These are phyloP conservation scores for Melieria crassipennis DNA, from an alignment of 2,888 invertebrate species.

Conservation along the genomic window DNA sequence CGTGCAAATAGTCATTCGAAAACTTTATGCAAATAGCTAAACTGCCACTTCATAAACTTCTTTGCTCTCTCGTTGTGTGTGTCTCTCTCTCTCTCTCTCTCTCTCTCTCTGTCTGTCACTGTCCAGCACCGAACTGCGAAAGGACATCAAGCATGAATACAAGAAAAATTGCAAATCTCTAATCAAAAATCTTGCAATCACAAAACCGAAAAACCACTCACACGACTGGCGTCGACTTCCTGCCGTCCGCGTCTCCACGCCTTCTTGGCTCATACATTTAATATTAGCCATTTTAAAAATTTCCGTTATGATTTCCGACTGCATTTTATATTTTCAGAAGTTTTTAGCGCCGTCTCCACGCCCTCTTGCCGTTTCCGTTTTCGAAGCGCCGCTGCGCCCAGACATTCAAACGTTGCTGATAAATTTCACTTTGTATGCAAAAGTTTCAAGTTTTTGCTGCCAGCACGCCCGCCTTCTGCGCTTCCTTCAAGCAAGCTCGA, in stretches of 20 bases:
- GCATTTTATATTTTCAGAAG: constrained; percentile 39
- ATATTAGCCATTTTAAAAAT: constrained; percentile 49
- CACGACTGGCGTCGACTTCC: too few relatives aligned
- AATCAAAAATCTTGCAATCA: constrained; percentile 1
- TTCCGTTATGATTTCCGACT: constrained; percentile 55
- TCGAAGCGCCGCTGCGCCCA: not conserved
- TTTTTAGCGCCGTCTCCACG: constrained; percentile 19
- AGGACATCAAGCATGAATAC: too few relatives aligned
- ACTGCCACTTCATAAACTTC: constrained; percentile 26
- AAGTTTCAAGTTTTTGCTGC: constrained; percentile 34
- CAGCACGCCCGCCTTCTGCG: constrained; percentile 17
- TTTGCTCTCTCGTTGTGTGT: not conserved
- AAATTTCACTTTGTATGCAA: constrained; percentile 40
- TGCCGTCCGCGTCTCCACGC: not conserved
- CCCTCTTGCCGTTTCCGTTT: not conserved
- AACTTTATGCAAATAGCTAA: constrained; percentile 32
- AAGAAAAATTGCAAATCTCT: not conserved
- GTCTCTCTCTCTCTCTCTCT: not conserved
- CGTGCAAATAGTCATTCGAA: constrained; percentile 24
- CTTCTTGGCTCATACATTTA: constrained; percentile 3
- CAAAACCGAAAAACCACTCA: constrained; percentile 14
- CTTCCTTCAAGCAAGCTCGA: constrained; percentile 12
- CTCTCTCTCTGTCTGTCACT: not conserved
- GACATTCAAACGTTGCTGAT: not conserved
- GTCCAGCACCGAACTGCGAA: too few relatives aligned